A percentile compares a stretch with the other conserved stretches of the same genome.
phyloP scores from a whole-genome alignment of 1,140 invertebrate genomes.

The Euwallacea fornicatus region DNA sequence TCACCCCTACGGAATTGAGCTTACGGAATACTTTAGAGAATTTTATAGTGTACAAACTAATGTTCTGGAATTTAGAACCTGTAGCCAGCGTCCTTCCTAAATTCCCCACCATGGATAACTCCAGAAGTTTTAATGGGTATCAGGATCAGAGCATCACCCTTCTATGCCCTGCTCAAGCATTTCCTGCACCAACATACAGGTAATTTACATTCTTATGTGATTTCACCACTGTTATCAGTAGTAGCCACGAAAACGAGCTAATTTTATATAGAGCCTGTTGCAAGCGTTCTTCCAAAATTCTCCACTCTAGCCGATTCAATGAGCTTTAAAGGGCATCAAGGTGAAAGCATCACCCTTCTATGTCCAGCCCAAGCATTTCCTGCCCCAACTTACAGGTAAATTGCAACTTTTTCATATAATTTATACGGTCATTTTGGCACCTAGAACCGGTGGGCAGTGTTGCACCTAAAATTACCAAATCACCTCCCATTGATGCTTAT shows the following conservation, averaged over 20 bases:
- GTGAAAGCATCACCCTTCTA: conserved; percentile 58
- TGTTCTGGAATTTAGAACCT: conserved; percentile 60
- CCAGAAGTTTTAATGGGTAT: conserved; percentile 44
- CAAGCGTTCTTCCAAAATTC: conserved; percentile 61
- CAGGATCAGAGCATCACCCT: conserved; percentile 46
- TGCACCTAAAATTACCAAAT: conserved; percentile 66
- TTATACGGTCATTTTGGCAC: conserved; percentile 37
- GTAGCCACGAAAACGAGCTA: conserved; percentile 15
- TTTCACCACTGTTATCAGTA: neutral
- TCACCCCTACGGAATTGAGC: neutral
- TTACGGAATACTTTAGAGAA: no score
- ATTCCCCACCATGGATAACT: conserved; percentile 61
- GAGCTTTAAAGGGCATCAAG: conserved; percentile 44
- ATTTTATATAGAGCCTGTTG: conserved; percentile 58
- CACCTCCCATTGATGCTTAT: conserved; percentile 67
- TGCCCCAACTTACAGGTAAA: conserved; percentile 63
- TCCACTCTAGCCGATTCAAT: conserved; percentile 52
- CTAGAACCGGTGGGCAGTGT: conserved; percentile 65
- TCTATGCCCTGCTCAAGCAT: conserved; percentile 67
- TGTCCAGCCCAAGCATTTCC: conserved; percentile 67
- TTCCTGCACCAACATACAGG: conserved; percentile 67
- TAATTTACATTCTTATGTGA: conserved; percentile 51
- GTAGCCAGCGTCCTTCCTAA: conserved; percentile 70
- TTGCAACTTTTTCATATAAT: neutral
- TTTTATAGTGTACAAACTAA: neutral